A percentile compares a stretch with the other conserved stretches of the same genome.
phyloP scores from a whole-genome alignment of 2,113 vertebrate species.

The Pseudorhombus dupliciocellatus region DNA sequence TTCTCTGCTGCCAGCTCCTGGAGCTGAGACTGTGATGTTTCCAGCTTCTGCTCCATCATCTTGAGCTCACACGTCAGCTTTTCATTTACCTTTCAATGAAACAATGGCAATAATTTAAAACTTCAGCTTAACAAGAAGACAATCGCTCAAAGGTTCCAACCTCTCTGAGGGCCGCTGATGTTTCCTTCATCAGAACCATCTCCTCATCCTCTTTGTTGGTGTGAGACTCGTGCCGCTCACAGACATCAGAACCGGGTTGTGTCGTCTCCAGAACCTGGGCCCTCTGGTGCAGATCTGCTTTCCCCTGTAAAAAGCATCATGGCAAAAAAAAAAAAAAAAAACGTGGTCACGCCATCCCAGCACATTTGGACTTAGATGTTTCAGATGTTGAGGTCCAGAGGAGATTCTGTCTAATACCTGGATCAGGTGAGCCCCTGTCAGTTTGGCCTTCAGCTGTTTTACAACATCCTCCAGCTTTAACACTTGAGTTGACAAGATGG shows the following conservation, averaged over 20 bases:
- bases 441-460: constrained; percentile 70
- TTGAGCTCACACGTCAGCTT: constrained; percentile 71
- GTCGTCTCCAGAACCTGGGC: constrained; percentile 52
- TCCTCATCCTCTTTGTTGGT: constrained; percentile 68
- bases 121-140: background rate
- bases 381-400: background rate
- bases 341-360: background rate
- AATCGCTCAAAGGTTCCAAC: constrained; percentile 30
- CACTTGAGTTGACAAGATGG: constrained; percentile 74
- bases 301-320: constrained; percentile 65
- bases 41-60: constrained; percentile 52
- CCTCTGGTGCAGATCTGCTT: constrained; percentile 64
- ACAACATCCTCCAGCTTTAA: constrained; percentile 73
- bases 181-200: constrained; percentile 55
- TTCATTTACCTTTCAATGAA: constrained; percentile 68
- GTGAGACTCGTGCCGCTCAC: constrained; percentile 48
- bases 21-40: constrained; percentile 58
- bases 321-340: too few relatives aligned
- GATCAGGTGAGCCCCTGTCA: constrained; percentile 54
- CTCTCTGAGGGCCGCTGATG: constrained; percentile 61
- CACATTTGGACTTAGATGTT: background rate
- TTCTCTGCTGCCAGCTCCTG: constrained; percentile 68
- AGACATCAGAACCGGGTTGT: constrained; percentile 38
- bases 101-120: constrained; percentile 1
- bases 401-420: constrained; percentile 62